A percentile compares a stretch with the other conserved stretches of the same genome.
Evolutionary conservation across 2,888 invertebrate genomes (phyloP).

Genomic region (Hypomecis punctinalis): DNA sequence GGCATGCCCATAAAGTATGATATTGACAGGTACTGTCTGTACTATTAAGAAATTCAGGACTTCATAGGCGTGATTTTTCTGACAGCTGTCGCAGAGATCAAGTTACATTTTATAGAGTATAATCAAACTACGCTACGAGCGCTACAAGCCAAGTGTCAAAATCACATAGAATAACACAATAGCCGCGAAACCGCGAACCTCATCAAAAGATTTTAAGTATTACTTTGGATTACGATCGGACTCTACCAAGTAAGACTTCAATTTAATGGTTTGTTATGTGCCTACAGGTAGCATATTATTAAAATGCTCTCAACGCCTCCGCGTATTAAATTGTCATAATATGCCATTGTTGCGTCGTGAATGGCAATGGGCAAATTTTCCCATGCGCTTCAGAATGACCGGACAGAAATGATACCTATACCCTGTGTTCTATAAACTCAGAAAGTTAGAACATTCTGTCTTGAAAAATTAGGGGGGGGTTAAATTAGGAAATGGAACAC

Average conservation of each 20-base stretch:
- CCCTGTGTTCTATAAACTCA: too few species aligned
- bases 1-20: too few species aligned
- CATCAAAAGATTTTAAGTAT: neutral
- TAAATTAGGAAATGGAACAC: too few species aligned
- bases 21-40: too few species aligned
- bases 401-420: neutral
- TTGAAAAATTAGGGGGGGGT: too few species aligned
- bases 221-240: neutral
- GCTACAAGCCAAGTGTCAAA: too few species aligned
- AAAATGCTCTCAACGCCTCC: neutral
- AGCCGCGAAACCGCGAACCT: neutral
- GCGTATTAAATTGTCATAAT: conserved; percentile 5
- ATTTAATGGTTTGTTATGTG: conserved; percentile 1
- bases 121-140: too few species aligned
- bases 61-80: too few species aligned
- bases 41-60: too few species aligned
- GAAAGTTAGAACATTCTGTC: too few species aligned
- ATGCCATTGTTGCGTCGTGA: neutral
- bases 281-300: neutral
- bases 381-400: neutral
- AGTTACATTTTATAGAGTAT: too few species aligned
- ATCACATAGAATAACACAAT: neutral
- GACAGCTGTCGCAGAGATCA: too few species aligned
- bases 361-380: conserved; percentile 1
- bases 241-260: neutral